Conservation (phyloP, 2,113 vertebrate genomes). For the Tragulus kanchil region DNA sequence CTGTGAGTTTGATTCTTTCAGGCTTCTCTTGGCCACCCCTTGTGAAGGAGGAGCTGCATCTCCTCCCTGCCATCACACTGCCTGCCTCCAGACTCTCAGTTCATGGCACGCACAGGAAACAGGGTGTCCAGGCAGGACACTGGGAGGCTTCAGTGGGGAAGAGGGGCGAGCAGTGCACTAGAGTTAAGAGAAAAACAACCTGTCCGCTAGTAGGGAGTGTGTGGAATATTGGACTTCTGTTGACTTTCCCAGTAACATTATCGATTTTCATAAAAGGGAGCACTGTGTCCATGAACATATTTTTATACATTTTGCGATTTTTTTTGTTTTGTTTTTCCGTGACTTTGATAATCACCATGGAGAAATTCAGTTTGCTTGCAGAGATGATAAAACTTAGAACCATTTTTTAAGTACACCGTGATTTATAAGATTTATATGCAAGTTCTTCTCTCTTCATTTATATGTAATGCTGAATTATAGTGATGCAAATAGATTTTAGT, state of each 20-base stretch:
- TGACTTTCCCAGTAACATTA: not conserved
- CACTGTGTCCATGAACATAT: not conserved
- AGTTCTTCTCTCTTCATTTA: conserved; percentile 36
- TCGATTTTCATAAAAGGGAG: not conserved
- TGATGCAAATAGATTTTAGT: conserved; percentile 9
- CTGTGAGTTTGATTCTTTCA: not conserved
- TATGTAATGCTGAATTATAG: conserved; percentile 2
- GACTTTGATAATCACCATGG: not conserved
- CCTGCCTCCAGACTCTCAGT: not conserved
- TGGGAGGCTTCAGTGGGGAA: not conserved
- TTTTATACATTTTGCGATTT: not conserved
- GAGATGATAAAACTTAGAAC: conserved; percentile 3
- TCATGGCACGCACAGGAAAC: not conserved
- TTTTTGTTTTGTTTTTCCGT: conserved; percentile 13
- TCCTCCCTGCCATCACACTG: not conserved
- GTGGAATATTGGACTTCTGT: not conserved
- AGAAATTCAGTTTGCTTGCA: conserved; percentile 45
- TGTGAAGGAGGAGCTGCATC: not conserved
- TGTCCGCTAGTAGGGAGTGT: not conserved
- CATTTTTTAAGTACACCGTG: not conserved
- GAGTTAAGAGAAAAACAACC: not conserved
- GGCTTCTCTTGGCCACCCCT: not conserved
- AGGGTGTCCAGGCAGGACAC: too few relatives aligned
- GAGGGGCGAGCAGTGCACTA: accelerated
- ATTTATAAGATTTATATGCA: not conserved